Base-by-base conservation (phyloP, 2,888 invertebrate species). In the Ethmia dodecea region DNA sequence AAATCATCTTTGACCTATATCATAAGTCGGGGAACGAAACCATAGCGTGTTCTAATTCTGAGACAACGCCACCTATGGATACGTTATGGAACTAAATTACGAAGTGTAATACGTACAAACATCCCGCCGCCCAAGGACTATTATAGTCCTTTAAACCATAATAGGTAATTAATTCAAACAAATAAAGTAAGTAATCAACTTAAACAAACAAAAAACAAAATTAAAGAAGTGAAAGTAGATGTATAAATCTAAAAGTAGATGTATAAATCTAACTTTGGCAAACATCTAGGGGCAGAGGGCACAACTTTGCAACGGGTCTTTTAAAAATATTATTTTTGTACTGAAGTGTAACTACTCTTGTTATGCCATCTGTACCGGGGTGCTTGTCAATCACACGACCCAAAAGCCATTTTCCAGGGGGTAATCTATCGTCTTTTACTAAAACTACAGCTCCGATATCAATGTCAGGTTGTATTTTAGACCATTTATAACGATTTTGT, bases 391-490 rank as follows among this genome's bases (percentile, higher is more conserved):
- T 16, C 2, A 43, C 14, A 5, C 38, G 38, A 13, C 40, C 43
- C 31, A 40, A 33, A 27, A 40, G 38, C 43, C 43, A 43, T 35
- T 43, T 43, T 15, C 40, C 40, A 18, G 43, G 43, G 4, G 43
- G 40, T 6, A 37, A 20, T 25, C 30, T 28, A 8, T 43, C 38
- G 24, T 43, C 43, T 14, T 44, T 44, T 1, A 44, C 35, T 6
- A 44, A 11, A 6, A 44, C 39, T 1, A 43, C 13, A 10, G 40
- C 35, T 10, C 37, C 38, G 13, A 43, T 12, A 6, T 26, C 18
- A 24, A 37, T 10, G 9, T 41, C 35, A 8, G 32, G 28, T 24
- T 30, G 13, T 9, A 8, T 10, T 9, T 13, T 28, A 9, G 25
- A 28, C 44, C 43, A 44, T 33, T 44, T 44, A 15, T 36, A 38